Percentiles rank a stretch among this genome's conserved stretches.
Evolutionary conservation across 2,797 vertebrate species (phyloP).

Genomic region (Lepilemur septentrionalis): DNA sequence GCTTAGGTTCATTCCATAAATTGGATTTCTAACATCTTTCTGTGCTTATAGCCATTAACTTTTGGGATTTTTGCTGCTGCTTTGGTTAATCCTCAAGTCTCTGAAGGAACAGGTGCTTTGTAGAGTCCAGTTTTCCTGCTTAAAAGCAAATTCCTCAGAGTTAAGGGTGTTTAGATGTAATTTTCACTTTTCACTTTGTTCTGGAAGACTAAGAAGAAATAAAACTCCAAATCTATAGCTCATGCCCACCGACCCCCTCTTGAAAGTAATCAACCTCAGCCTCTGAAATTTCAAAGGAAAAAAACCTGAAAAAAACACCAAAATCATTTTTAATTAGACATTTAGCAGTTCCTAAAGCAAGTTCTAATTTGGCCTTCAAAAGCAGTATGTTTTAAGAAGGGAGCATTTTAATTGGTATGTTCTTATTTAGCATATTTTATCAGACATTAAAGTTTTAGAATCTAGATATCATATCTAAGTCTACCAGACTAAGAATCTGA

Average conservation of each 20-base stretch:
- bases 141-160: slow-evolving; percentile 51
- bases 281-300: slow-evolving; percentile 57
- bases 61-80: slow-evolving; percentile 3
- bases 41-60: neutral
- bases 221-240: slow-evolving; percentile 43
- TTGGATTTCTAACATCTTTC: neutral
- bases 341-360: slow-evolving; percentile 58
- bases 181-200: slow-evolving; percentile 45
- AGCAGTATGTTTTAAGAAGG: slow-evolving; percentile 46
- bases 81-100: slow-evolving; percentile 15
- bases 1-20: neutral
- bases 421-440: slow-evolving; percentile 45
- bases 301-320: slow-evolving; percentile 24
- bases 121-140: slow-evolving; percentile 30
- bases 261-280: slow-evolving; percentile 15
- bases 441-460: slow-evolving; percentile 52
- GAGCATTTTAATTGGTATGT: slow-evolving; percentile 49
- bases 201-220: slow-evolving; percentile 51
- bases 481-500: neutral
- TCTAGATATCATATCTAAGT: slow-evolving; percentile 36
- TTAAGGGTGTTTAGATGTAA: slow-evolving; percentile 14
- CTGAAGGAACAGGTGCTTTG: slow-evolving; percentile 39
- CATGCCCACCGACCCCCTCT: neutral
- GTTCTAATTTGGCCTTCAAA: slow-evolving; percentile 57
- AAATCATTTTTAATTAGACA: slow-evolving; percentile 65